Conservation (phyloP, 1,140 invertebrate genomes). For the Heliothis subflexa region DNA sequence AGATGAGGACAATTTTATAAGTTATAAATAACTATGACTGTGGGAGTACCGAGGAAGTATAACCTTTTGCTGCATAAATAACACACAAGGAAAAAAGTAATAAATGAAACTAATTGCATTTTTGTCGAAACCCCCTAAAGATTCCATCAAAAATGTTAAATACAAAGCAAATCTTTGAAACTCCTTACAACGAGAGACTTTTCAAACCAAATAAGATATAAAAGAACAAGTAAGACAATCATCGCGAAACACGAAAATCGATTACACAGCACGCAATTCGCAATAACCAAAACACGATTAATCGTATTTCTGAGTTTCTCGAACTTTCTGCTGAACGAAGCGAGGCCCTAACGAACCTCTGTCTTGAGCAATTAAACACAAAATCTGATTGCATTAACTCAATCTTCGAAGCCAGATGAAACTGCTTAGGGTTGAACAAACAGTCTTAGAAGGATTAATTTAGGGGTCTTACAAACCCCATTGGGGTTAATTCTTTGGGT, state of each 20-base stretch:
- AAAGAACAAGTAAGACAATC: conserved; percentile 5
- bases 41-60: too few relatives aligned
- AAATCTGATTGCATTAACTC: conserved; percentile 46
- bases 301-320: conserved; percentile 17
- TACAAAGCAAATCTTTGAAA: too few relatives aligned
- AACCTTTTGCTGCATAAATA: too few relatives aligned
- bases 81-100: too few relatives aligned
- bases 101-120: too few relatives aligned
- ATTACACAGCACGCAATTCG: neutral
- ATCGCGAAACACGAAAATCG: neutral
- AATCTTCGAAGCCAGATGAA: conserved; percentile 41
- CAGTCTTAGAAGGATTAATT: conserved; percentile 36
- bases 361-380: conserved; percentile 33
- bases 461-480: conserved; percentile 3
- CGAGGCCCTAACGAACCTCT: conserved; percentile 26
- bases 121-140: too few relatives aligned
- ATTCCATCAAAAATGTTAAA: too few relatives aligned
- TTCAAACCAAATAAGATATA: neutral
- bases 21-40: too few relatives aligned
- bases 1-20: too few relatives aligned
- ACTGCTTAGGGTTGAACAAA: conserved; percentile 38
- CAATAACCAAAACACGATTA: conserved; percentile 33
- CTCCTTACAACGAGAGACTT: too few relatives aligned
- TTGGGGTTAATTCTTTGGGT: neutral
- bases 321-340: conserved; percentile 1